Evolutionary conservation across 2,888 invertebrate species (phyloP), one percentile per base, ranked within the genome.

Genomic region (Thalpophila matura): DNA sequence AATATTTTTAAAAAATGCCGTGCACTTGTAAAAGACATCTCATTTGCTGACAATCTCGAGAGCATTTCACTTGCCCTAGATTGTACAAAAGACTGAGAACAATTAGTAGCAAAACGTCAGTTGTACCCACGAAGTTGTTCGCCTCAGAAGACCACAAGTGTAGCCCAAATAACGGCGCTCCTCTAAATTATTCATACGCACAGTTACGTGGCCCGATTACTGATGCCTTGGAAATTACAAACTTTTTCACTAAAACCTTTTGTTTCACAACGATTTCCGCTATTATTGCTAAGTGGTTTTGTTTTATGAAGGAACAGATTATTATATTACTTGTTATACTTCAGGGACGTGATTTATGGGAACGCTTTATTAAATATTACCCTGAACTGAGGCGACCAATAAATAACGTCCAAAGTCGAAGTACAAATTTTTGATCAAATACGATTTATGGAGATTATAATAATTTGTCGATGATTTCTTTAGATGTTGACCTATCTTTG

Each of bases 151-250:
- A 54, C 58, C 74, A 55, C 72, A 51, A 70, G 60, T 64, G 58
- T 69, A 68, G 63, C 60, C 74, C 67, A 65, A 75, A 75, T 68
- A 74, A 67, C 72, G 61, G 51, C 58, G 24, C 63, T 59, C 59
- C 54, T 69, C 70, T 81, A 81, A 83, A 82, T 84, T 79, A 84
- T 83, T 83, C 81, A 83, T 83, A 80, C 68, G 66, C 68, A 74
- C 67, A 43, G 77, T 58, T 77, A 81, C 83, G 83, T 83, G 83
- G 72, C 51, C 18, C 40, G 81, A 56, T 70, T 82, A 60, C 74
- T 66, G 63, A 77, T 71, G 53, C 61, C 40, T 56, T 50, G 38
- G 46, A 74, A 74, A 74, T 74, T 76, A 68, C 67, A 74, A 78
- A 79, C 67, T 78, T 79, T 74, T 74, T 72, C 66, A 71, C 80